Percentiles rank a stretch among this genome's conserved stretches.
Conservation (phyloP, 2,888 invertebrate genomes). For the Trissolcus japonicus region DNA sequence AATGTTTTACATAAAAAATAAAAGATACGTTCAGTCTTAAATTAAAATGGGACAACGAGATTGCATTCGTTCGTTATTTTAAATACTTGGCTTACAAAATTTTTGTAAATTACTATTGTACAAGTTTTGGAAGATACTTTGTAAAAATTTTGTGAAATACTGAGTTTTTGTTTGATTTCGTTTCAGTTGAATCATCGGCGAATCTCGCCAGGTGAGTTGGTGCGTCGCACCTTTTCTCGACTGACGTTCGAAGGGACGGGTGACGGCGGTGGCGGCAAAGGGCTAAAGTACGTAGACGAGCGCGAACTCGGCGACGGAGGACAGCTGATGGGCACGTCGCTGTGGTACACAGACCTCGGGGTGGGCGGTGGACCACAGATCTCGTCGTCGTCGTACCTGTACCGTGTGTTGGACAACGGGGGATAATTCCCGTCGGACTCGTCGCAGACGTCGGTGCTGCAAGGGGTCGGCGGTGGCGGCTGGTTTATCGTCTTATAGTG, state of each 20-base stretch:
- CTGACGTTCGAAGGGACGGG: conserved; percentile 79
- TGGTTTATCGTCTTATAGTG: conserved; percentile 87
- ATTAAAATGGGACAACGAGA: too few relatives aligned
- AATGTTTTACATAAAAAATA: too few relatives aligned
- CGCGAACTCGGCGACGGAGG: conserved; percentile 83
- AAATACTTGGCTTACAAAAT: too few relatives aligned
- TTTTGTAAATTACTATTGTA: too few relatives aligned
- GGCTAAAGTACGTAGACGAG: conserved; percentile 87
- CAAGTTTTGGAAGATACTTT: not conserved
- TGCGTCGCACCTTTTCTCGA: conserved; percentile 48
- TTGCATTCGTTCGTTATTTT: too few relatives aligned
- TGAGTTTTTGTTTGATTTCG: not conserved
- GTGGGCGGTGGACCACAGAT: conserved; percentile 87
- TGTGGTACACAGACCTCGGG: conserved; percentile 85
- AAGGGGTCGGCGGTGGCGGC: conserved; percentile 95
- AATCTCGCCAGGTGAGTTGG: conserved; percentile 36
- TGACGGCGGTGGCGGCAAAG: conserved; percentile 90
- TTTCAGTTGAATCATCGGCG: conserved; percentile 23
- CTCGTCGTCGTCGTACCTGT: conserved; percentile 81
- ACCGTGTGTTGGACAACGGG: conserved; percentile 73
- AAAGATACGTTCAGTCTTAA: too few relatives aligned
- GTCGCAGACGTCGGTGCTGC: conserved; percentile 95
- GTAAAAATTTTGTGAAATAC: not conserved
- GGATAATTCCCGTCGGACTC: conserved; percentile 88
- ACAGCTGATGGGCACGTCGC: conserved; percentile 82